Base-by-base conservation (phyloP, 2,113 vertebrate genomes). In the Cyphomyrus plagiostoma region DNA sequence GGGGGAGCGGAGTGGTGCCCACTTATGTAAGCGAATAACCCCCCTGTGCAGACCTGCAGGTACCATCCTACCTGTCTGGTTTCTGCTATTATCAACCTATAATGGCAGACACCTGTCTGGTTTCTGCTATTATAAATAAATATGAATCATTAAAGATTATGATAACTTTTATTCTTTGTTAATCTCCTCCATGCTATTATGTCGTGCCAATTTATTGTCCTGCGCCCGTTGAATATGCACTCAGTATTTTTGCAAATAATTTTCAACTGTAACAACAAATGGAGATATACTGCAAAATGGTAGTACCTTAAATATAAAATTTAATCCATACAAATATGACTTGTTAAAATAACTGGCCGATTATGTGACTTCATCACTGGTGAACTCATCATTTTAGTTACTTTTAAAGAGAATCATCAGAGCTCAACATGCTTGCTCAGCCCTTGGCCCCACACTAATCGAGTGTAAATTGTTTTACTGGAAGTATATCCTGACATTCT, bases 41-140 rank as follows among this genome's bases (percentile, higher is more conserved):
- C 17, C 39, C 39, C 62, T 11, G 19, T 49, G 46, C 13, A 49
- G n/a, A 23, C 19, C 23, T 49, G 83, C 83, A 86, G 83, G n/a
- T 49, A 26, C 74, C 15, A 80, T 80, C 74, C 74, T 42, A 80
- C 35, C 46, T 86, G 45, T n/a, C 45, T 26, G 45, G 83, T 85
- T 85, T 85, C 42, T 85, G 10, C 46, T 49, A n/a, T 85, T 49
- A 85, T 85, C 42, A 87, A 87, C 10, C 58, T 66, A 66, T 26
- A 66, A 66, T 5, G 21, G 48, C 19, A 4, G 26, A 85, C 21
- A 85, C 23, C 45, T 85, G 42, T n/a, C 42, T n/a, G 42, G 83
- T 86, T 50, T 86, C 45, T 50, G n/a, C n/a, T 26, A 26, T 86
- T 50, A 86, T 86, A 86, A 87, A 56, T n/a, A 26, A 52, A 53